Base-by-base conservation (phyloP, 2,113 vertebrate genomes). In the Poicephalus gulielmi region DNA sequence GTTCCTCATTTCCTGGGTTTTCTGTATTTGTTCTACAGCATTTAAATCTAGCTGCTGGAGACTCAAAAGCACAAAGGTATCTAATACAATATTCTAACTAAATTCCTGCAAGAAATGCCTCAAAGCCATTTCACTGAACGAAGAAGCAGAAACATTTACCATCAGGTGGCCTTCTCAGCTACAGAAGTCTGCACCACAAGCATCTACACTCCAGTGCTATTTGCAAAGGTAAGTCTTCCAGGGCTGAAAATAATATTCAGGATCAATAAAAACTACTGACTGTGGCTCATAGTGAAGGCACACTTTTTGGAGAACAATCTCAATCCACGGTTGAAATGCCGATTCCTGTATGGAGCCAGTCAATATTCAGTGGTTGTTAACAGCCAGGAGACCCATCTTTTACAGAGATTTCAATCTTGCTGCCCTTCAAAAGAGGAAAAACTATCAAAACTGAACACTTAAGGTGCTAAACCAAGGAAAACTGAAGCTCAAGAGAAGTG, bases 121-220 rank as follows among this genome's bases (percentile, higher is more conserved):
- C 62, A 73, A 84, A 88, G 73, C 59, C 83, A 75, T 92, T 64
- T 39, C 33, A 91, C 74, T 82, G 84, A 75, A 76, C 18, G 89
- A 83, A 92, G 60, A 25, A 71, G 75, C 59, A 95, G 91, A 94
- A 94, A 88, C 73, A 81, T 78, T 94, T 96, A 88, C 73, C 90
- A 92, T 68, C 94, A 79, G 83, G 88, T 66, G 88, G 86, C 83
- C 90, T 79, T 46, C 92, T 81, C 86, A 84, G 83, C 73, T 68
- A 79, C 69, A 87, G 74, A 91, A 95, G 79, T 89, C 68, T 82
- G 81, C 86, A 92, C 80, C 69, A 59, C 35, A 87, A 92, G 83
- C 52, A 2, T 22, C 55, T 79, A 73, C 41, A 68, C 69, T 86
- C 50, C 7, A 82, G 27, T 44, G 74, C 57, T 78, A 16, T 71